Percentiles rank a stretch among this genome's conserved stretches.
phyloP scores from a whole-genome alignment of 2,113 vertebrate genomes.

The Mungos mungo region DNA sequence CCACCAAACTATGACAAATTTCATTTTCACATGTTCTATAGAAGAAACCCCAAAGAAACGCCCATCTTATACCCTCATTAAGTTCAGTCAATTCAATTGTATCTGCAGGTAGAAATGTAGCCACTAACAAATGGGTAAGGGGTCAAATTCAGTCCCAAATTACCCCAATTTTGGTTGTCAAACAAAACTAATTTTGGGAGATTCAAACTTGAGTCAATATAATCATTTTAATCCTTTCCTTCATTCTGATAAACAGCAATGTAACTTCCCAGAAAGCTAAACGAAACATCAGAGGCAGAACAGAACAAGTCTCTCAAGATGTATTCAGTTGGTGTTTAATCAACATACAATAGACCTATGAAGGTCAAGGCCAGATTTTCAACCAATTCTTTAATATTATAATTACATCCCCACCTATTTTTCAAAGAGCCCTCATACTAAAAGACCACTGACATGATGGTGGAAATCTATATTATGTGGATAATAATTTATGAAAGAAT shows the following conservation, averaged over 20 bases:
- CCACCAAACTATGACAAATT: conserved; percentile 4
- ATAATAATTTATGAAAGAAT: neutral
- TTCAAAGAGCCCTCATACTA: neutral
- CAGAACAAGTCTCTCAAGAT: neutral
- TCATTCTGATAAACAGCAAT: neutral
- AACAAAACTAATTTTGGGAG: conserved; percentile 15
- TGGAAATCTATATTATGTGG: neutral
- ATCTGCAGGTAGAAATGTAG: neutral
- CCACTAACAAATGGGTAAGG: neutral
- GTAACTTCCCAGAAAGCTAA: neutral
- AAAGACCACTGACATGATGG: neutral
- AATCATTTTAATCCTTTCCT: conserved; percentile 10
- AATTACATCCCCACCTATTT: neutral
- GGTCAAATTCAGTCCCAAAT: neutral
- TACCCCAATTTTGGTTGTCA: neutral
- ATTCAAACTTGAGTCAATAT: conserved; percentile 6
- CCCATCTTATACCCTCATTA: neutral
- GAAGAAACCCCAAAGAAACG: neutral
- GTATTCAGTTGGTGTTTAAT: neutral
- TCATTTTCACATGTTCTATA: conserved; percentile 10
- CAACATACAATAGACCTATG: neutral
- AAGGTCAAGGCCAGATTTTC: neutral
- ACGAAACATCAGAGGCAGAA: neutral
- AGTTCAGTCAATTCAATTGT: neutral
- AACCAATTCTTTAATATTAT: neutral